These are phyloP conservation scores for Tichodroma muraria DNA, from an alignment of 2,113 vertebrate genomes.

Conservation along the genomic window DNA sequence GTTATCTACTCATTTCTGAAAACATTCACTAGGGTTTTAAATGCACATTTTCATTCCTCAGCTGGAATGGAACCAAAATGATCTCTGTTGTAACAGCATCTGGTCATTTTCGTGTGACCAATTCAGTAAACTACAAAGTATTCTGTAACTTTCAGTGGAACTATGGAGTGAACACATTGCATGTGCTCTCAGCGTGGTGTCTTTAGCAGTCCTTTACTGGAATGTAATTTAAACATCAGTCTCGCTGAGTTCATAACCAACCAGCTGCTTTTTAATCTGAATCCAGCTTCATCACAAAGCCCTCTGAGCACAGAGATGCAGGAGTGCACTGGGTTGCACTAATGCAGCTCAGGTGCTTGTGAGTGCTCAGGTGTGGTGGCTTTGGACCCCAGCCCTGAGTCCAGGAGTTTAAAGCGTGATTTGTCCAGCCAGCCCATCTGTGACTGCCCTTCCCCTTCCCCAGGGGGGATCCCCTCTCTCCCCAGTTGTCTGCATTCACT, in stretches of 20 bases:
- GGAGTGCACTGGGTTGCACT: conserved; percentile 72
- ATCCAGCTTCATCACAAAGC: conserved; percentile 69
- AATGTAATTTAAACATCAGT: conserved; percentile 76
- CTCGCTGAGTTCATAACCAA: conserved; percentile 67
- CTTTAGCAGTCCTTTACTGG: conserved; percentile 77
- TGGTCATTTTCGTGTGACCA: conserved; percentile 70
- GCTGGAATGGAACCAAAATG: conserved; percentile 71
- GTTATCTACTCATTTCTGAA: conserved; percentile 72
- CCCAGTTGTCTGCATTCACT: accelerated
- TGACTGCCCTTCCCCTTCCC: too few species aligned
- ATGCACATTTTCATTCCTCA: conserved; percentile 75
- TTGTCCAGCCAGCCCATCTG: neutral
- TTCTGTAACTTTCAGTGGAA: conserved; percentile 70
- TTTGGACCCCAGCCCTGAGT: neutral
- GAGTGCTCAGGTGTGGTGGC: accelerated
- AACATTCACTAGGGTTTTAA: conserved; percentile 75
- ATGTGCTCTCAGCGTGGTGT: conserved; percentile 72
- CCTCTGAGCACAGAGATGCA: conserved; percentile 69
- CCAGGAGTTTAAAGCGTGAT: neutral
- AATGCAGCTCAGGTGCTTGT: conserved; percentile 59
- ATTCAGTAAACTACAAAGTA: conserved; percentile 74
- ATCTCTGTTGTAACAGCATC: conserved; percentile 73
- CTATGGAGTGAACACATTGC: conserved; percentile 77
- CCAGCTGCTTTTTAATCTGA: conserved; percentile 66
- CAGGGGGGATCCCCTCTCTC: too few species aligned